phyloP scores from a whole-genome alignment of 2,888 invertebrate species.

The Scaptomyza tumidula region DNA sequence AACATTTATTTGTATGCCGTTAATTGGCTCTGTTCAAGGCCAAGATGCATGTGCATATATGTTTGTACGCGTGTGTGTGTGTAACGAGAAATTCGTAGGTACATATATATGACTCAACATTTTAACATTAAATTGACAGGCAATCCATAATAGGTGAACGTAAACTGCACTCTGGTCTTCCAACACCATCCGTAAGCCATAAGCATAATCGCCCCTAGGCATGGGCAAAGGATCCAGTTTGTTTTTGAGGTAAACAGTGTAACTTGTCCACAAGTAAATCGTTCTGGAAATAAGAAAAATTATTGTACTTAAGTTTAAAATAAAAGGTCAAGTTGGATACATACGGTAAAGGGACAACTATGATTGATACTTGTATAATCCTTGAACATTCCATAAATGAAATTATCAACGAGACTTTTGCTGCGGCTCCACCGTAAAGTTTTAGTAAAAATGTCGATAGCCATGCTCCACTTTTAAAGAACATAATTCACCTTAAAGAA shows the following conservation, averaged over 20 bases:
- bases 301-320: background rate
- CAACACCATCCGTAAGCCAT: background rate
- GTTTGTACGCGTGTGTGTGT: too few relatives aligned
- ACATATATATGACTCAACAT: slow-evolving; percentile 24
- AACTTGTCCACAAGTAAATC: slow-evolving; percentile 15
- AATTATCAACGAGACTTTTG: slow-evolving; percentile 10
- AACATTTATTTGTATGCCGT: slow-evolving; percentile 40
- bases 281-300: slow-evolving; percentile 8
- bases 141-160: background rate
- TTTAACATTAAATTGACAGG: background rate
- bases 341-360: background rate
- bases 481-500: slow-evolving; percentile 7
- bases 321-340: background rate
- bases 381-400: slow-evolving; percentile 3
- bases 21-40: slow-evolving; percentile 43
- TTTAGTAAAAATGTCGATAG: background rate
- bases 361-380: slow-evolving; percentile 26
- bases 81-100: slow-evolving; percentile 29
- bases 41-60: slow-evolving; percentile 4
- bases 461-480: background rate
- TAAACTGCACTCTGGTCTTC: background rate
- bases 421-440: background rate
- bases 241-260: background rate
- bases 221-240: background rate
- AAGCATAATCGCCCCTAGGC: background rate